These are phyloP conservation scores for Pseudolaguvia tuberculata DNA, from an alignment of 2,113 vertebrate species.

Conservation along the genomic window DNA sequence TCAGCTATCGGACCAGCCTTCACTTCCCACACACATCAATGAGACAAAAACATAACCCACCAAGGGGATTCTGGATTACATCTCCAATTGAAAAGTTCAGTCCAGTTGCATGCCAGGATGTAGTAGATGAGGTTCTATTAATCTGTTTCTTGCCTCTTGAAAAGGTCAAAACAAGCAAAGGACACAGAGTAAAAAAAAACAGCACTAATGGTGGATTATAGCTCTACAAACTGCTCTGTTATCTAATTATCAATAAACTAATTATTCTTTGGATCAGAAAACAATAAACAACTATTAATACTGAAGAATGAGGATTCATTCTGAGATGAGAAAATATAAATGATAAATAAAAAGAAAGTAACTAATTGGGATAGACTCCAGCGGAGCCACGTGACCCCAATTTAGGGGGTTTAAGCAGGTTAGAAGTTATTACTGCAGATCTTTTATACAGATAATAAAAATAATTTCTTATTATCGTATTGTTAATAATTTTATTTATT, in stretches of 20 bases:
- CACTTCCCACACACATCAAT: no score
- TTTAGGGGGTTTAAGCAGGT: no score
- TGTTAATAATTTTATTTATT: neutral
- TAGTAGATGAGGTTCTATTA: constrained; percentile 64
- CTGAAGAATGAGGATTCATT: neutral
- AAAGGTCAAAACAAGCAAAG: constrained; percentile 62
- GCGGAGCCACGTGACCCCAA: no score
- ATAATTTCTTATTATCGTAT: no score
- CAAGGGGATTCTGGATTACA: constrained; percentile 10
- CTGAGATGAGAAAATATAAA: neutral
- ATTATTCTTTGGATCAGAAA: neutral
- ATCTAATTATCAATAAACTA: neutral
- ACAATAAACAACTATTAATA: neutral
- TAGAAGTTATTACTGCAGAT: no score
- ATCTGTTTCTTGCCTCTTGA: constrained; percentile 57
- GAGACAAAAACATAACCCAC: no score
- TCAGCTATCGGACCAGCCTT: no score
- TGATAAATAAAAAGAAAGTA: neutral
- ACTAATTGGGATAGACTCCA: no score
- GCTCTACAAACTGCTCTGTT: neutral
- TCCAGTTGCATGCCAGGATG: constrained; percentile 59
- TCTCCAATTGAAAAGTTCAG: constrained; percentile 62
- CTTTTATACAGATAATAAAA: no score
- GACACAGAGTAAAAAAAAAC: neutral
- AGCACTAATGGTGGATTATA: neutral